Percentiles rank a stretch among this genome's conserved stretches.
These are phyloP conservation scores for Cenopis cana DNA, from an alignment of 2,888 invertebrate genomes.

Conservation along the genomic window DNA sequence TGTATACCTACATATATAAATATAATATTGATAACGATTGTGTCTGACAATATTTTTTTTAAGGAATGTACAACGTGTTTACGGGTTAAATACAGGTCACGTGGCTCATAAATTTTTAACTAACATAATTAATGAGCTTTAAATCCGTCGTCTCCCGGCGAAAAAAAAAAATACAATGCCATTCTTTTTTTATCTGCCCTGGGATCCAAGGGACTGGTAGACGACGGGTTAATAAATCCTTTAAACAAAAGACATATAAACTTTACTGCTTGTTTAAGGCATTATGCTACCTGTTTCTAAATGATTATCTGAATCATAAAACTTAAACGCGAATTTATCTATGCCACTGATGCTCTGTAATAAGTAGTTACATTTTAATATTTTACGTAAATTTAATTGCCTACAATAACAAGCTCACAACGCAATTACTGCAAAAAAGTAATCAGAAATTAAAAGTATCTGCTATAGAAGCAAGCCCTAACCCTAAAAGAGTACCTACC, in stretches of 20 bases:
- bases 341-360: neutral
- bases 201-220: too few species aligned
- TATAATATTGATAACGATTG: neutral
- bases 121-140: constrained; percentile 27
- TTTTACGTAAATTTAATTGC: too few species aligned
- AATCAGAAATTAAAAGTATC: too few species aligned
- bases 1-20: too few species aligned
- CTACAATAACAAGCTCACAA: too few species aligned
- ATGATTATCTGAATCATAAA: constrained; percentile 7
- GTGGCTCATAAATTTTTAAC: constrained; percentile 19
- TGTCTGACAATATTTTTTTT: neutral
- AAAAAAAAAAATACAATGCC: too few species aligned
- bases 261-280: constrained; percentile 14
- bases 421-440: too few species aligned
- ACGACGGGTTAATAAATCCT: constrained; percentile 24
- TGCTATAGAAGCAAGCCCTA: too few species aligned
- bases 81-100: constrained; percentile 28
- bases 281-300: constrained; percentile 18
- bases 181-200: too few species aligned
- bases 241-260: constrained; percentile 24
- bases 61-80: neutral
- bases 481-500: too few species aligned
- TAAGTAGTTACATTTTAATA: too few species aligned
- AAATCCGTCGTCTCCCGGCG: too few species aligned
- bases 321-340: constrained; percentile 8